These are phyloP conservation scores for Botia kubotai DNA, from an alignment of 2,797 vertebrate species.

Conservation along the genomic window DNA sequence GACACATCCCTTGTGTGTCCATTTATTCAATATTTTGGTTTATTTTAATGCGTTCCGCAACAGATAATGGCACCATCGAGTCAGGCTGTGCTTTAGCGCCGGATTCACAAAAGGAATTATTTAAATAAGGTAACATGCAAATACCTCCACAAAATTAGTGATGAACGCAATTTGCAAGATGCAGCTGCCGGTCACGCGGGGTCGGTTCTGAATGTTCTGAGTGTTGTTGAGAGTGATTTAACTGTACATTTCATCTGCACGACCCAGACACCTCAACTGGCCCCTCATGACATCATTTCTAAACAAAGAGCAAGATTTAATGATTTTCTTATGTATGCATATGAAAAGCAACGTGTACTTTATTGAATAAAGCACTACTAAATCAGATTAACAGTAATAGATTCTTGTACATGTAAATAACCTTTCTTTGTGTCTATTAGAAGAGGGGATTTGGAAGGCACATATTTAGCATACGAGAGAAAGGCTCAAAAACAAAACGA, in stretches of 20 bases:
- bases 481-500: background rate
- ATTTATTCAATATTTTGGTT: background rate
- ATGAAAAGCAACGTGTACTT: background rate
- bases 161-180: background rate
- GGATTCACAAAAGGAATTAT: background rate
- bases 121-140: background rate
- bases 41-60: background rate
- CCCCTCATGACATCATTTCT: background rate
- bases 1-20: background rate
- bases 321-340: background rate
- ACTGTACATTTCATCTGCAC: background rate
- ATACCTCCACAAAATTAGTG: background rate
- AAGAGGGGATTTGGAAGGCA: background rate
- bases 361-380: background rate
- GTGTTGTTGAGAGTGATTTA: background rate
- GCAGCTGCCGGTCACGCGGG: background rate
- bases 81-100: background rate
- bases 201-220: background rate
- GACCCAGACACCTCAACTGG: too few relatives aligned
- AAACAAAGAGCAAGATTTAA: background rate
- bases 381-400: background rate
- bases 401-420: background rate
- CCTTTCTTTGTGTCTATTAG: background rate
- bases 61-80: background rate
- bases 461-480: background rate